A percentile compares a stretch with the other conserved stretches of the same genome.
These are phyloP conservation scores for Campoletis raptor DNA, from an alignment of 2,888 invertebrate species.

Conservation along the genomic window DNA sequence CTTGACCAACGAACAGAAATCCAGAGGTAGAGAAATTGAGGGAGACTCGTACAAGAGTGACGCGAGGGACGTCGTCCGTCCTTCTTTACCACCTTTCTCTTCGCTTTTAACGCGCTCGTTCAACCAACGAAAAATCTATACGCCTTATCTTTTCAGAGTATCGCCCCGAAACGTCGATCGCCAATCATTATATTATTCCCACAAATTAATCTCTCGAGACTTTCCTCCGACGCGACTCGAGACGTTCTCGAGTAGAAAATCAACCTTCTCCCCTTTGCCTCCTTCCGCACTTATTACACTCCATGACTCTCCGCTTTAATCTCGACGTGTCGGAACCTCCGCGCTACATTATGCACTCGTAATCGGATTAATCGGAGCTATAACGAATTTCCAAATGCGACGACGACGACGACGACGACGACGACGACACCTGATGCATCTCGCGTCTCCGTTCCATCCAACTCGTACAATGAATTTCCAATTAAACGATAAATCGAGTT, in stretches of 20 bases:
- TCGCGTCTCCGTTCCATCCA: too few relatives aligned
- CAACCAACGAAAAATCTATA: constrained; percentile 56
- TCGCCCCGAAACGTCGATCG: constrained; percentile 73
- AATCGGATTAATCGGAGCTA: constrained; percentile 61
- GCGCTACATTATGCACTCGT: constrained; percentile 50
- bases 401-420: too few relatives aligned
- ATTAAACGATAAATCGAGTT: constrained; percentile 45
- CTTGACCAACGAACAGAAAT: constrained; percentile 43
- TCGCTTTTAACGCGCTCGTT: constrained; percentile 56
- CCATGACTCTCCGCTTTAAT: constrained; percentile 57
- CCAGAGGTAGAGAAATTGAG: constrained; percentile 60
- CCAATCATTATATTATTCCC: constrained; percentile 79
- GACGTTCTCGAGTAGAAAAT: constrained; percentile 24
- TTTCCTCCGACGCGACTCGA: constrained; percentile 68
- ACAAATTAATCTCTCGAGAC: constrained; percentile 78
- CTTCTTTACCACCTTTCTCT: constrained; percentile 26
- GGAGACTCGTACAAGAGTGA: constrained; percentile 59
- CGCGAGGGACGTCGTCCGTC: constrained; percentile 70
- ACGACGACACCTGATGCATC: too few relatives aligned
- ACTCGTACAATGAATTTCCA: constrained; percentile 49
- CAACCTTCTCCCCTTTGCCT: constrained; percentile 11
- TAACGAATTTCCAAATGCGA: constrained; percentile 51
- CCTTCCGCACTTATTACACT: constrained; percentile 60
- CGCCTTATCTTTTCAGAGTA: constrained; percentile 71
- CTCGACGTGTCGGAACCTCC: constrained; percentile 32